Conservation (phyloP, 2,888 invertebrate species). For the Polydrusus tereticollis region DNA sequence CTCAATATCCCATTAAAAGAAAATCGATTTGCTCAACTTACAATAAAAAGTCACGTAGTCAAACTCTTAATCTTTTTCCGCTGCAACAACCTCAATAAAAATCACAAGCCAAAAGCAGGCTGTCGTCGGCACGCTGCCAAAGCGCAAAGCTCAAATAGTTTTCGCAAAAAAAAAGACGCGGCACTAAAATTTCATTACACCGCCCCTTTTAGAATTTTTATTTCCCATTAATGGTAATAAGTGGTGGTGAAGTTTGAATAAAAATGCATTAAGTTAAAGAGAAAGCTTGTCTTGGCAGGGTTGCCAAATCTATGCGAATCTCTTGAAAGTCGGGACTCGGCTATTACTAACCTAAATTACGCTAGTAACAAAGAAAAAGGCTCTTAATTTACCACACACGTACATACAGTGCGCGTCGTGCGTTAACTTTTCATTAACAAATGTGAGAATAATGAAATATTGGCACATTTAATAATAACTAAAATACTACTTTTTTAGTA, state of each 20-base stretch:
- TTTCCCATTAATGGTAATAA: slow-evolving; percentile 46
- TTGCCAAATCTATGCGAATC: background rate
- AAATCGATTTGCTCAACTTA: background rate
- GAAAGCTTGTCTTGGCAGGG: background rate
- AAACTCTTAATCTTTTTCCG: background rate
- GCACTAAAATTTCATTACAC: slow-evolving; percentile 46
- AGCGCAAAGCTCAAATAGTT: slow-evolving; percentile 31
- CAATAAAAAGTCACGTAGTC: background rate
- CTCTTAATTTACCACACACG: no score
- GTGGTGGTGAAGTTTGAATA: slow-evolving; percentile 33
- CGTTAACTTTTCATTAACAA: no score
- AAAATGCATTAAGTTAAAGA: slow-evolving; percentile 33
- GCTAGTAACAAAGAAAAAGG: no score
- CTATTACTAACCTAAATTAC: no score
- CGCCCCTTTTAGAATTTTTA: slow-evolving; percentile 45
- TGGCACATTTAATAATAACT: no score
- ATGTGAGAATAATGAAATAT: no score
- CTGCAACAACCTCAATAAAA: slow-evolving; percentile 15
- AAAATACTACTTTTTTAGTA: no score
- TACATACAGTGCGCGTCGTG: no score
- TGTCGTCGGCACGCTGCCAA: slow-evolving; percentile 37
- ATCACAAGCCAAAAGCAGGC: slow-evolving; percentile 13
- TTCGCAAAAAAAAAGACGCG: slow-evolving; percentile 31
- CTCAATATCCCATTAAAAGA: background rate
- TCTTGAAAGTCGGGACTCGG: background rate